Evolutionary conservation across 2,797 vertebrate species (phyloP), one percentile per base, ranked within the genome.

Genomic region (Vireo griseus): DNA sequence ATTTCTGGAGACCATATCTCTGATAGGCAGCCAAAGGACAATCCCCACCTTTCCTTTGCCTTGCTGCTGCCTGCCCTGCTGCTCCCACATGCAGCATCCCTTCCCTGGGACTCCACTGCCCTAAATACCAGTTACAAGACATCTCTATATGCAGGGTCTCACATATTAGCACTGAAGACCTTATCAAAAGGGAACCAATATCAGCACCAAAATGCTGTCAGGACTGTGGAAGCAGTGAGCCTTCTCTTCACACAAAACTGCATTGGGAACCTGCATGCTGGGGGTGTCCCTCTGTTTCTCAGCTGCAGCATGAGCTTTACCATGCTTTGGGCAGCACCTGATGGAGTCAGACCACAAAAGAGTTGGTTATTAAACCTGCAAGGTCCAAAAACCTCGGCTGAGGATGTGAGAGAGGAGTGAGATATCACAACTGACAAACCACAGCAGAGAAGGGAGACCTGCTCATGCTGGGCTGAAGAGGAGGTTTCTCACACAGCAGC

Each of bases 81-180:
- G 17, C 35, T 76, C 40, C 65, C 33, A 58, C 40, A 12, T 0
- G 3, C 24, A 81, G n/a, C 44, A 42, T 18, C 48, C 28, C 31
- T 68, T 67, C 52, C 37, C 45, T 48, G 42, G 29, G 26, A n/a
- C 57, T 48, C 42, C 6, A 6, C 35, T 24, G 12, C n/a, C 51
- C 52, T n/a, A n/a, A 42, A 63, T 3, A 59, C 9, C 25, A 42
- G 3, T 24, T 31, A 21, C 1, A 4, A 63, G n/a, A 39, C 4
- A 2, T 21, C 19, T 62, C 39, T 4, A 5, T 3, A 3, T 2
- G 4, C 28, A 55, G 13, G 5, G 6, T 25, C 4, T 62, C 13
- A 55, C 35, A 10, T 11, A 26, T 7, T 16, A 47, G 18, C n/a
- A 58, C 22, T 31, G 26, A 65, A 21, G 3, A 33, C 12, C 29